These are phyloP conservation scores for Xestoiulus laeticollis DNA, from an alignment of 2,888 invertebrate genomes.

Conservation along the genomic window DNA sequence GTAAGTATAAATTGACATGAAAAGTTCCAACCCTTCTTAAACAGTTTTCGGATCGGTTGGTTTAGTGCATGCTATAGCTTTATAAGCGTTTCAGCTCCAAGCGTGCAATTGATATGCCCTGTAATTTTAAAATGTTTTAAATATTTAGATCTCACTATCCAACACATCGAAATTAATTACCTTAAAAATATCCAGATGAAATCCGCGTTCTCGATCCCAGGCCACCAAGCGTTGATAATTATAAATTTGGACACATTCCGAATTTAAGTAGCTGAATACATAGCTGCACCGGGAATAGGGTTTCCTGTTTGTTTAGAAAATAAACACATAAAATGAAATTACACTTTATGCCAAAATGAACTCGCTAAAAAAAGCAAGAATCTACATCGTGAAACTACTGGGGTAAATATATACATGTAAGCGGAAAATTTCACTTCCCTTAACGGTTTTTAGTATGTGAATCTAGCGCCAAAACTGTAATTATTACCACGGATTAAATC, in stretches of 20 bases:
- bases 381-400: neutral
- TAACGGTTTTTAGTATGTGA: neutral
- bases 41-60: neutral
- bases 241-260: conserved; percentile 83
- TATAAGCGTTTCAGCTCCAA: neutral
- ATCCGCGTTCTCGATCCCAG: conserved; percentile 81
- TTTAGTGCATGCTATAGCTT: neutral
- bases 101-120: neutral
- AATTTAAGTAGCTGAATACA: conserved; percentile 79
- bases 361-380: neutral
- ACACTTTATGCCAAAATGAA: neutral
- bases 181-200: conserved; percentile 86
- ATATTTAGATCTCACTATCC: neutral
- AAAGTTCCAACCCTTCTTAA: no score
- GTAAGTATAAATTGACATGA: no score
- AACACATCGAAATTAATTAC: conserved; percentile 62
- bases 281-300: conserved; percentile 80
- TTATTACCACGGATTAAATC: neutral
- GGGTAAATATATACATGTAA: neutral
- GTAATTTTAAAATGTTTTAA: neutral
- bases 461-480: neutral
- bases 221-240: conserved; percentile 83
- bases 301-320: conserved; percentile 68
- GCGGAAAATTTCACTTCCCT: neutral
- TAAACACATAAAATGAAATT: conserved; percentile 52